Base-by-base conservation (phyloP, 2,888 invertebrate species). In the Atethmia centrago region DNA sequence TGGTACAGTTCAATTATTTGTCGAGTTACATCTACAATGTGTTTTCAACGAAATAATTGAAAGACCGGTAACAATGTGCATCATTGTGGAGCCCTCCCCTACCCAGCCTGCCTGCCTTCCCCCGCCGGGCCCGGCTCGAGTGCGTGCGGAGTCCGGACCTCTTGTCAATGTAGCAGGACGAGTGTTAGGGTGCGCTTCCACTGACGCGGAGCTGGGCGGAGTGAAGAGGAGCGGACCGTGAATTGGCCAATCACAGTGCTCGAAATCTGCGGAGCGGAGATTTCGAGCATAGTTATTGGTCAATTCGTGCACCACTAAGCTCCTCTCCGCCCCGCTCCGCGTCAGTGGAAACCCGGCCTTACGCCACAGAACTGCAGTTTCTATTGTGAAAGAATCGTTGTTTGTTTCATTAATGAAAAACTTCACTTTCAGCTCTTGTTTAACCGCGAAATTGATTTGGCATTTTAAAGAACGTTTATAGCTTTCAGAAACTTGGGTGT, bases 1-100 rank as follows among this genome's bases (percentile, higher is more conserved):
- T 66, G 59, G 31, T 53, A 55, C 66, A 51, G 61, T 80, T 79
- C 73, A 83, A 74, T 82, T 71, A 79, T 69, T 69, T 77, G 65
- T 42, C 36, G 59, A 82, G 64, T 61, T 59, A 78, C 63, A 47
- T 70, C 67, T 69, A 74, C 74, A 79, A 62, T 69, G 71, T 71
- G 62, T 71, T 74, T 61, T 65, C 68, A n/a, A 70, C 79, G 40
- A 83, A 82, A 80, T 80, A 83, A 83, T 82, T 79, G 79, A 82
- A 83, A 31, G 62, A 68, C 68, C 61, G 36, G 68, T 58, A 74
- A 71, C 81, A 80, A 80, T 74, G 73, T 74, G 71, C 65, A 74
- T 74, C 73, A 64, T 58, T 68, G 83, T 62, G 36, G 56, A 21
- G 14, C 21, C 21, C 19, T 9, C 0, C 31, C 12, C 3, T 2